Evolutionary conservation across 2,797 vertebrate genomes (phyloP).

Genomic region (Spea hammondii): DNA sequence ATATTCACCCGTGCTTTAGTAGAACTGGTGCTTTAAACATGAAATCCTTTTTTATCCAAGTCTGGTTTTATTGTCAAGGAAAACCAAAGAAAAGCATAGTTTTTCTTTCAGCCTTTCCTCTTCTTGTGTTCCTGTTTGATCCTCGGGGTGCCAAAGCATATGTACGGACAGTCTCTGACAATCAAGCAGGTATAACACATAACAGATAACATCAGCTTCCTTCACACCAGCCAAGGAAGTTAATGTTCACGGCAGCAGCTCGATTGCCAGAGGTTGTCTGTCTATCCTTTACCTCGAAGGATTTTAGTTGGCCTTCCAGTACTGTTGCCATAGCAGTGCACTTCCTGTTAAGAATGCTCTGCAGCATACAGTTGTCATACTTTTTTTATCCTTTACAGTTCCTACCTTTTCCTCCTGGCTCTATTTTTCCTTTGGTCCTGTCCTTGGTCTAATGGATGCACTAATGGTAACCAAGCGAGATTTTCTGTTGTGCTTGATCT

Average conservation of each 20-base stretch:
- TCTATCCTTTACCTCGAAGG: not conserved
- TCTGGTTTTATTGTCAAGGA: constrained; percentile 59
- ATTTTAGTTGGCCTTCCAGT: constrained; percentile 59
- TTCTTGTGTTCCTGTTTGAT: constrained; percentile 60
- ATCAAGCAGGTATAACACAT: too few relatives aligned
- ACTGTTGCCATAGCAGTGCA: constrained; percentile 63
- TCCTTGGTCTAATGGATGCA: constrained; percentile 89
- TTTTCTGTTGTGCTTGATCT: constrained; percentile 99
- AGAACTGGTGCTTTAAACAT: constrained; percentile 65
- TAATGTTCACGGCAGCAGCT: not conserved
- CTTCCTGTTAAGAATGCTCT: constrained; percentile 68
- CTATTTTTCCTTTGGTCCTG: constrained; percentile 65
- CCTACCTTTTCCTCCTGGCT: constrained; percentile 61
- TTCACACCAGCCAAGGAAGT: not conserved
- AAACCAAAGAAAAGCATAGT: constrained; percentile 54
- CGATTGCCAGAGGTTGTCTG: not conserved
- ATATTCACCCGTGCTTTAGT: not conserved
- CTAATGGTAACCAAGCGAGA: constrained; percentile 86
- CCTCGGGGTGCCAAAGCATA: not conserved
- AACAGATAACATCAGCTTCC: too few relatives aligned
- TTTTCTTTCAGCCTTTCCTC: constrained; percentile 53
- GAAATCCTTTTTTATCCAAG: constrained; percentile 58
- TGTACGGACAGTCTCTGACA: too few relatives aligned
- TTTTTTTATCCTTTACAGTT: constrained; percentile 59
- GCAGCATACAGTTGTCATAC: constrained; percentile 63